Evolutionary conservation across 2,113 vertebrate species (phyloP), one percentile per base, ranked within the genome.

Genomic region (Tichodroma muraria): DNA sequence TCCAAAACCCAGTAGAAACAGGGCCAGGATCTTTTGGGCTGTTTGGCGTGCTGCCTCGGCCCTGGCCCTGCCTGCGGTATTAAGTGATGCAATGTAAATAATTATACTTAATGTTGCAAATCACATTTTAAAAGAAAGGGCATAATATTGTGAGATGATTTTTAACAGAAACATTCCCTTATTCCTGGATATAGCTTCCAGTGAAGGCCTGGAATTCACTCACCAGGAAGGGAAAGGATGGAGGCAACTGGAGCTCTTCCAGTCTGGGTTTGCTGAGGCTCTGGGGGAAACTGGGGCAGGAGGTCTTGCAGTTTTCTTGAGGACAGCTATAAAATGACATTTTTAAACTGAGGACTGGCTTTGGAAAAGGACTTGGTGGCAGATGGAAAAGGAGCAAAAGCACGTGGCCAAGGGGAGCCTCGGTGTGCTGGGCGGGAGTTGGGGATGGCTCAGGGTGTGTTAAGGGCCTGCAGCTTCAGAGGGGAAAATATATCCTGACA

Each of bases 41-140:
- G 7, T 31, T n/a, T 56, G 37, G 17, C 5, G 0, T 14, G 6
- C 52, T n/a, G 7, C 76, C 59, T 21, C 2, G 0, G 42, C 2
- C 4, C 50, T 5, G 0, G 28, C 38, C 30, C 37, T 8, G 5
- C 40, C 78, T 21, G 45, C 1, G 5, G 24, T 40, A 2, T 3
- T 9, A 27, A 50, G 9, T 4, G 8, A 66, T 57, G 8, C 37
- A 66, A 37, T 35, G 35, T 2, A 23, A 38, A 31, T 18, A 23
- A 37, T 9, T 7, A 4, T 3, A 37, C 15, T 35, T n/a, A 10
- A 15, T 7, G 15, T 45, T 9, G 13, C 16, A 8, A 9, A 11
- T 31, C 11, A 4, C 11, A 15, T 37, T 68, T 76, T 25, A 35
- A 31, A 50, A 44, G 37, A 17, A 57, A 53, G 27, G 38, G 14